These are phyloP conservation scores for Xiphophorus maculatus DNA, from an alignment of 2,113 vertebrate species.

Conservation along the genomic window DNA sequence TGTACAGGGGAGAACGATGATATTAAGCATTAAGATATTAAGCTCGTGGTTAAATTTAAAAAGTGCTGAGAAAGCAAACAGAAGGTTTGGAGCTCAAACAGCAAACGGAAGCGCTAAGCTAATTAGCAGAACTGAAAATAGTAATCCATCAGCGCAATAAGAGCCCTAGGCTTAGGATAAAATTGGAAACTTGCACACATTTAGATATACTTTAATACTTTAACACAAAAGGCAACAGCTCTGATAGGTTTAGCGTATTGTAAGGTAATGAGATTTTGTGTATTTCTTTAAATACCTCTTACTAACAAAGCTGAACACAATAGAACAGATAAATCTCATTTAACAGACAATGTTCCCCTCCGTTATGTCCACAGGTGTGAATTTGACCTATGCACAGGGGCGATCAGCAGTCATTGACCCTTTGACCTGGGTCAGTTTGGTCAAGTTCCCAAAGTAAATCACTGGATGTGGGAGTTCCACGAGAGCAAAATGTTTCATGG, in stretches of 20 bases:
- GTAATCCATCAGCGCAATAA: slow-evolving; percentile 41
- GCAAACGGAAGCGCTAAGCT: slow-evolving; percentile 47
- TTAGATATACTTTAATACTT: slow-evolving; percentile 17
- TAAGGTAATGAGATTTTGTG: background rate
- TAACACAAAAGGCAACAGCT: slow-evolving; percentile 1
- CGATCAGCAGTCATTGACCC: background rate
- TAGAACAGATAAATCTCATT: background rate
- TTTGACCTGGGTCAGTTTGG: slow-evolving; percentile 12
- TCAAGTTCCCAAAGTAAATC: background rate
- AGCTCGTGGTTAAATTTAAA: slow-evolving; percentile 5
- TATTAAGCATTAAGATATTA: background rate
- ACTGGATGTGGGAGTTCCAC: slow-evolving; percentile 8
- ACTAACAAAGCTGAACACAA: background rate
- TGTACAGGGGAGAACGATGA: background rate
- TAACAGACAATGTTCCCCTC: background rate
- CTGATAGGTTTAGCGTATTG: background rate
- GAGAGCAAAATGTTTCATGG: slow-evolving; percentile 15
- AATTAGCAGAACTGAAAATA: slow-evolving; percentile 56
- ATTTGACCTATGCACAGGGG: background rate
- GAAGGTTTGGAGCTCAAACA: slow-evolving; percentile 24
- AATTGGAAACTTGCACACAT: slow-evolving; percentile 34
- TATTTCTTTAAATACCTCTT: background rate
- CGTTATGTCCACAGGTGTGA: background rate
- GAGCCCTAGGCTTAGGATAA: slow-evolving; percentile 18
- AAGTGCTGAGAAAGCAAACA: slow-evolving; percentile 36